A percentile compares a stretch with the other conserved stretches of the same genome.
phyloP scores from a whole-genome alignment of 30 jellyfish, hydroid and myxozoan species.

The Morbakka virulenta region DNA sequence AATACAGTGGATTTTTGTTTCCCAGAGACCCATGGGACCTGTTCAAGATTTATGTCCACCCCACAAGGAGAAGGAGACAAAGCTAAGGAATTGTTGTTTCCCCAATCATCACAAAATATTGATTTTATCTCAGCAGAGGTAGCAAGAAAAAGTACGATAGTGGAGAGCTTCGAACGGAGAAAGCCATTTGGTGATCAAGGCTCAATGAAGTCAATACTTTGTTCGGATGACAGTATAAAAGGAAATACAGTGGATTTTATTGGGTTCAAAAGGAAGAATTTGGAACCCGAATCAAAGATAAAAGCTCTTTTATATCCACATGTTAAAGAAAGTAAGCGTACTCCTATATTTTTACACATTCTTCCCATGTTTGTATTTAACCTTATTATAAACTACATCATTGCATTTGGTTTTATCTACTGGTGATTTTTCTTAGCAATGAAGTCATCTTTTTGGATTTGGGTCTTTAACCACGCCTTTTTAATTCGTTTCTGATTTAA shows the following conservation, averaged over 20 bases:
- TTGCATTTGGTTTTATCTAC: too few relatives aligned
- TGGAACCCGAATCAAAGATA: conserved; percentile 34
- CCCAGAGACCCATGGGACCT: too few relatives aligned
- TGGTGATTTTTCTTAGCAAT: too few relatives aligned
- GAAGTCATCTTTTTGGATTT: too few relatives aligned
- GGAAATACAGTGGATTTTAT: background rate
- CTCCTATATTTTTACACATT: too few relatives aligned
- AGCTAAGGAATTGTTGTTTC: conserved; percentile 56
- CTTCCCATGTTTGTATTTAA: too few relatives aligned
- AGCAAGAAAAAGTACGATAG: conserved; percentile 29
- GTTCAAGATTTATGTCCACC: background rate
- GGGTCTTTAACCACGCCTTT: too few relatives aligned
- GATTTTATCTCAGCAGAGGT: background rate
- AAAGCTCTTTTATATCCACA: conserved; percentile 43
- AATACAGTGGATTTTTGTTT: too few relatives aligned
- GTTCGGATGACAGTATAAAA: background rate
- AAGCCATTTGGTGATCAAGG: background rate
- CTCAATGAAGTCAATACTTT: background rate
- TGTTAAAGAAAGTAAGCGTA: background rate
- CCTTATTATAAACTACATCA: too few relatives aligned
- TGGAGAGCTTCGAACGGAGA: background rate
- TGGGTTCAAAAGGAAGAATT: background rate
- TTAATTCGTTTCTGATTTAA: too few relatives aligned
- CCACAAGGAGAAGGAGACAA: conserved; percentile 29
- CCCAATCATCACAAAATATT: background rate